Conservation (phyloP, 1,140 invertebrate genomes). For the Odontomachus brunneus region DNA sequence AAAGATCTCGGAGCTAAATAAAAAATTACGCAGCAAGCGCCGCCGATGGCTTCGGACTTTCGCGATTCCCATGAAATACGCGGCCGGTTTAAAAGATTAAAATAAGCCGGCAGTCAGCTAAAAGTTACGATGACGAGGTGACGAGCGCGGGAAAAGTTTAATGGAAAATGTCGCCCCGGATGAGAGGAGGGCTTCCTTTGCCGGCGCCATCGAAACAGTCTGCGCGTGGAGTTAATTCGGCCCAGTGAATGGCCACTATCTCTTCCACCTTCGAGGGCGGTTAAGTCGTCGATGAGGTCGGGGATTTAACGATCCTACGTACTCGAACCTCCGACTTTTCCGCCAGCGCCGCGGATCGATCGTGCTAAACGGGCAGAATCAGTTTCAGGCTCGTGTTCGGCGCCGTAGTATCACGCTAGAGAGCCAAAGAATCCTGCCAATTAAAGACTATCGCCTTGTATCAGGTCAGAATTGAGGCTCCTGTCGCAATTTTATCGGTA, state of each 20-base stretch:
- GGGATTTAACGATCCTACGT: conserved; percentile 69
- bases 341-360: conserved; percentile 55
- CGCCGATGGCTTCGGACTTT: not conserved
- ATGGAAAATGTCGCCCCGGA: conserved; percentile 65
- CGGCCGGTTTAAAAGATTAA: conserved; percentile 60
- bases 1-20: not conserved
- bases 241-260: conserved; percentile 69
- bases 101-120: conserved; percentile 21
- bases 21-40: not conserved
- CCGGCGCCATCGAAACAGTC: conserved; percentile 65
- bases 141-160: conserved; percentile 65
- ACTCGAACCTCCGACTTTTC: conserved; percentile 62
- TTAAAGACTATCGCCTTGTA: conserved; percentile 39
- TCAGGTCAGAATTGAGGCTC: not conserved
- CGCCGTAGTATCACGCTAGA: conserved; percentile 7
- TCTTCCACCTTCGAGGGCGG: conserved; percentile 65
- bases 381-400: conserved; percentile 25
- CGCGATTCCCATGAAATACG: conserved; percentile 28
- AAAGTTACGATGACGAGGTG: conserved; percentile 60
- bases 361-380: conserved; percentile 59
- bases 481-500: conserved; percentile 8
- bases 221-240: conserved; percentile 66
- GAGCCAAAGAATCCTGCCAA: conserved; percentile 42
- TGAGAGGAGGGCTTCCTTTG: conserved; percentile 36
- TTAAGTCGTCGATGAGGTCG: conserved; percentile 70